phyloP scores from a whole-genome alignment of 2,113 vertebrate species.

The Chaetodon auriga region DNA sequence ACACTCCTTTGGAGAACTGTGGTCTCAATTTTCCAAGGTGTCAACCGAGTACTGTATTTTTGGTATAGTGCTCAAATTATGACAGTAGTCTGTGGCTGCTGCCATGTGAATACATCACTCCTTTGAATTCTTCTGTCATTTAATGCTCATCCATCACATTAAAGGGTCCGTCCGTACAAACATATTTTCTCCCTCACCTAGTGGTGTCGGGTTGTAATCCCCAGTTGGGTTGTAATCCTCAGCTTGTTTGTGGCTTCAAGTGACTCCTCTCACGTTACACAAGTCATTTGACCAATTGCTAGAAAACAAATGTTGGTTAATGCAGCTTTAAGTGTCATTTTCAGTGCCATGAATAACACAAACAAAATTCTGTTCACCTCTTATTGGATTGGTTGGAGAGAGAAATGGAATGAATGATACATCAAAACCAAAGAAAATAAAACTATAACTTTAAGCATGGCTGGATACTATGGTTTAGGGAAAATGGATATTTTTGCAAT shows the following conservation, averaged over 20 bases:
- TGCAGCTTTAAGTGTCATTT: neutral
- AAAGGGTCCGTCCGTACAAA: neutral
- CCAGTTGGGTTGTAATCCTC: too few species aligned
- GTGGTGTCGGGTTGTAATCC: too few species aligned
- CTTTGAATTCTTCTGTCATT: neutral
- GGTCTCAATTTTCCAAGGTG: neutral
- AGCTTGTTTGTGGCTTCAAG: too few species aligned
- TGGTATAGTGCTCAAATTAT: neutral
- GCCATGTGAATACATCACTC: neutral
- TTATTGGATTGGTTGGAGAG: neutral
- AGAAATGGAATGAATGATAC: neutral
- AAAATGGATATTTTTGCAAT: neutral
- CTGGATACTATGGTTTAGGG: neutral
- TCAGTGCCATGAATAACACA: neutral
- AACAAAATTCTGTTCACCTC: neutral
- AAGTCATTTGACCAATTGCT: neutral
- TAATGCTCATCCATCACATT: neutral
- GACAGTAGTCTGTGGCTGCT: neutral
- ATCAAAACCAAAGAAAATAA: neutral
- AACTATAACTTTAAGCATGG: neutral
- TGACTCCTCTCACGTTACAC: neutral
- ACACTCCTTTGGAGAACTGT: neutral
- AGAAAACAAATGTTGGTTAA: neutral
- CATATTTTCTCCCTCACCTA: neutral
- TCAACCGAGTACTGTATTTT: neutral